Conservation (phyloP, 2,113 vertebrate genomes). For the Platichthys flesus region DNA sequence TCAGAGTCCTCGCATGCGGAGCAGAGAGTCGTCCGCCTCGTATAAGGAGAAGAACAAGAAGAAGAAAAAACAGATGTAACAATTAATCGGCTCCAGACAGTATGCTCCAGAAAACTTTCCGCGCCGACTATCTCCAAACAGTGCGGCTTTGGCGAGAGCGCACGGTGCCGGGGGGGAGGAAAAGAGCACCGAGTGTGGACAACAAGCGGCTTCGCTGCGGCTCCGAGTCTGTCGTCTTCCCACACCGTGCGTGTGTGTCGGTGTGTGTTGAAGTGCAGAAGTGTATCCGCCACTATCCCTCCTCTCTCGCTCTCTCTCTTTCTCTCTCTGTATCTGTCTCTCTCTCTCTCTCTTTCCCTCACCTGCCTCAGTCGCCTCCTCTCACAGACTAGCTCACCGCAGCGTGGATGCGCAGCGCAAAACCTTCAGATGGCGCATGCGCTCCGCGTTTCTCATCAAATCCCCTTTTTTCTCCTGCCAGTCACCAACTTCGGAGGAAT, state of each 20-base stretch:
- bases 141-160: slow-evolving; percentile 57
- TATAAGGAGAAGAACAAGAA: slow-evolving; percentile 12
- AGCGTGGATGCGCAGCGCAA: slow-evolving; percentile 72
- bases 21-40: slow-evolving; percentile 43
- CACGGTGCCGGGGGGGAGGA: slow-evolving; percentile 53
- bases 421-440: slow-evolving; percentile 86
- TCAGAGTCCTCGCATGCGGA: slow-evolving; percentile 45
- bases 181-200: slow-evolving; percentile 51
- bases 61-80: slow-evolving; percentile 44
- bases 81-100: slow-evolving; percentile 58
- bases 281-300: slow-evolving; percentile 44
- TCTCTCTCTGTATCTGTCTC: slow-evolving; percentile 4
- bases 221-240: slow-evolving; percentile 59
- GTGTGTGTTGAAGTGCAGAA: slow-evolving; percentile 48
- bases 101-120: slow-evolving; percentile 62
- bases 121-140: slow-evolving; percentile 61
- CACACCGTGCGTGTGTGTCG: slow-evolving; percentile 53
- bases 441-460: slow-evolving; percentile 79
- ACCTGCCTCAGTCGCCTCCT: slow-evolving; percentile 80
- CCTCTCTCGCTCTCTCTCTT: slow-evolving; percentile 18
- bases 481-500: slow-evolving; percentile 70
- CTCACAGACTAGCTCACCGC: slow-evolving; percentile 61
- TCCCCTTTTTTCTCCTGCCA: slow-evolving; percentile 76
- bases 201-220: slow-evolving; percentile 21
- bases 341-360: slow-evolving; percentile 60